A percentile compares a stretch with the other conserved stretches of the same genome.
Evolutionary conservation across 2,888 invertebrate genomes (phyloP).

Genomic region (Rhingia rostrata): DNA sequence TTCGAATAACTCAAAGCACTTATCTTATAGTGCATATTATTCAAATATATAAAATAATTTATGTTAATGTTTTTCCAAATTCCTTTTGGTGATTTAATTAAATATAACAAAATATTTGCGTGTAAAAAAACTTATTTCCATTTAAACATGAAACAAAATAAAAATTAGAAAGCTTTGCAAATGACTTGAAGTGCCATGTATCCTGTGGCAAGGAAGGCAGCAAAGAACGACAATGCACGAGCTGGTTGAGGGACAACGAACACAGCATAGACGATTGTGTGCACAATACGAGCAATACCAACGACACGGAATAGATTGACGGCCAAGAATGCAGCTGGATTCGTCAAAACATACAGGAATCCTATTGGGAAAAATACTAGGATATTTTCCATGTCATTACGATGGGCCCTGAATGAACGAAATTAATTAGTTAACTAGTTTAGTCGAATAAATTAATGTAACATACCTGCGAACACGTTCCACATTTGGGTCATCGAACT

Average conservation of each 20-base stretch:
- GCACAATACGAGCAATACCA: constrained; percentile 83
- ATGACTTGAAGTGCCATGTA: constrained; percentile 83
- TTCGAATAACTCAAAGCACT: too few relatives aligned
- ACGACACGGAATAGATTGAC: constrained; percentile 84
- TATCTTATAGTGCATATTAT: too few relatives aligned
- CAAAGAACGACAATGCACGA: constrained; percentile 83
- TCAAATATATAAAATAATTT: too few relatives aligned
- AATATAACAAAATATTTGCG: constrained; percentile 11
- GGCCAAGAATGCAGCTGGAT: constrained; percentile 83
- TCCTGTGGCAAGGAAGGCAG: constrained; percentile 81
- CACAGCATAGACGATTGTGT: constrained; percentile 85
- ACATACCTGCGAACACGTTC: constrained; percentile 82
- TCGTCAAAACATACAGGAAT: constrained; percentile 84
- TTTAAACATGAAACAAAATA: constrained; percentile 39
- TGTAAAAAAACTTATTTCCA: constrained; percentile 32
- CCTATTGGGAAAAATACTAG: constrained; percentile 84
- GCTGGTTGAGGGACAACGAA: constrained; percentile 84
- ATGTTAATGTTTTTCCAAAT: too few relatives aligned
- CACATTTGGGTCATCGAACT: constrained; percentile 82
- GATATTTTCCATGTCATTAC: constrained; percentile 86
- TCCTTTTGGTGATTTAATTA: constrained; percentile 13
- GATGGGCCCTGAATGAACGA: constrained; percentile 84
- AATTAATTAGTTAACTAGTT: neutral
- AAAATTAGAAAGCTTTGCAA: constrained; percentile 75
- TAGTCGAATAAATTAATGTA: neutral